phyloP scores from a whole-genome alignment of 1,140 invertebrate species.

The Drosophila grimshawi region DNA sequence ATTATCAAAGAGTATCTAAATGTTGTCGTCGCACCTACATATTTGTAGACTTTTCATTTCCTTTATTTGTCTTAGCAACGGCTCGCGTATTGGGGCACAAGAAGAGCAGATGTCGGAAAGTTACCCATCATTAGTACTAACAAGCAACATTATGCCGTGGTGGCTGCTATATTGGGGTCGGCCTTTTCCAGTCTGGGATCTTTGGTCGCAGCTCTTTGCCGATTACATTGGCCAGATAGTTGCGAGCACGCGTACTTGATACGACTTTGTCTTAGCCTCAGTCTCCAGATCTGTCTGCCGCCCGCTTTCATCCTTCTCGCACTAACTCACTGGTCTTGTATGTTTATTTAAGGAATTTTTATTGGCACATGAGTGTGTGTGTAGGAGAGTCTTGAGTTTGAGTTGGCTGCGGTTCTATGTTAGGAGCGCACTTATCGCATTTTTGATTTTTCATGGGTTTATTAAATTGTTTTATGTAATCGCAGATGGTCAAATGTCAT shows the following conservation, averaged over 20 bases:
- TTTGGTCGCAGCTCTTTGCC: slow-evolving; percentile 47
- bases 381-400: not conserved
- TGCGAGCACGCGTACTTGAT: slow-evolving; percentile 68
- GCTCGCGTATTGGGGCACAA: slow-evolving; percentile 13
- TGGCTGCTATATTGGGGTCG: slow-evolving; percentile 11
- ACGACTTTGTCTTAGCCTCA: slow-evolving; percentile 40
- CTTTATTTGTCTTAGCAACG: slow-evolving; percentile 34
- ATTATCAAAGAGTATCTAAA: slow-evolving; percentile 17
- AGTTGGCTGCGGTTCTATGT: slow-evolving; percentile 13
- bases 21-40: not conserved
- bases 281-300: not conserved
- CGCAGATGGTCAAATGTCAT: slow-evolving; percentile 57
- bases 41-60: slow-evolving; percentile 1
- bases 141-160: slow-evolving; percentile 67
- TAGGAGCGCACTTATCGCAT: slow-evolving; percentile 62
- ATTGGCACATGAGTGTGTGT: slow-evolving; percentile 48
- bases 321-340: slow-evolving; percentile 12
- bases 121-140: slow-evolving; percentile 80
- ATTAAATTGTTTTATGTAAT: slow-evolving; percentile 72
- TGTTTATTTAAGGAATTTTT: slow-evolving; percentile 79
- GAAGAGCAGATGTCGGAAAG: slow-evolving; percentile 35
- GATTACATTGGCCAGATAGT: slow-evolving; percentile 50
- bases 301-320: not conserved
- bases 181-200: slow-evolving; percentile 16
- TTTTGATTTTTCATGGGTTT: slow-evolving; percentile 80